Base-by-base conservation (phyloP, 2,888 invertebrate species). In the Hipparchia sbordonii region DNA sequence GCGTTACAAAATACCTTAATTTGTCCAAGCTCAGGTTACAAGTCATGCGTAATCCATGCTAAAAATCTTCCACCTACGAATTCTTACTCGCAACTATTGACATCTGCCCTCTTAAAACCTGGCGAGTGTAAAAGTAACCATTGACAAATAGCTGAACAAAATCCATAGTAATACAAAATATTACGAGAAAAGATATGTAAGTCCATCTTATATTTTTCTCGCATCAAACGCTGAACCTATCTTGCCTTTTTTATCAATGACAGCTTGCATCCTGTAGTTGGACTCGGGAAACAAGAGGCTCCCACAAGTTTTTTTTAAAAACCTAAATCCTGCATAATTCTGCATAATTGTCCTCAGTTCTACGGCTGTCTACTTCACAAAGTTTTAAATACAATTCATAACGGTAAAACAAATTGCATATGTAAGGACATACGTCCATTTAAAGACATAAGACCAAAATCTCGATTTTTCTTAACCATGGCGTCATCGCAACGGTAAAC, bases 401-500 rank as follows among this genome's bases (percentile, higher is more conserved):
- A 65, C 51, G 33, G 65, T 51, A 51, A 52, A 10, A 51, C 48
- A 65, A 39, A 33, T 65, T 65, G 33, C 51, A 12, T 33, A 39
- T 46, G 13, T 46, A 62, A 46, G 39, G 8, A 13, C 45, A 8
- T 48, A 52, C 39, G n/a, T 54, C 66, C 48, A 59, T 59, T 57
- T 57, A 12, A 33, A 68, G 68, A 48, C 57, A n/a, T 39, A 5
- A 12, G 48, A n/a, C 61, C 56, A 70, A 73, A 77, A 71, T 73
- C 54, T 66, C 10, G 63, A 72, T 56, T 71, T 70, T 71, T 23
- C 66, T 59, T 59, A 65, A 67, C 59, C 48, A 66, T 76, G 72
- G 72, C 73, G 72, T 78, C 76, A 77, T 76, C 76, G 67, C 70
- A 77, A 77, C 77, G 78, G 77, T 77, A 75, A 72, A 72, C 72